These are phyloP conservation scores for Pterostichus niger DNA, from an alignment of 2,888 invertebrate genomes.

Conservation along the genomic window DNA sequence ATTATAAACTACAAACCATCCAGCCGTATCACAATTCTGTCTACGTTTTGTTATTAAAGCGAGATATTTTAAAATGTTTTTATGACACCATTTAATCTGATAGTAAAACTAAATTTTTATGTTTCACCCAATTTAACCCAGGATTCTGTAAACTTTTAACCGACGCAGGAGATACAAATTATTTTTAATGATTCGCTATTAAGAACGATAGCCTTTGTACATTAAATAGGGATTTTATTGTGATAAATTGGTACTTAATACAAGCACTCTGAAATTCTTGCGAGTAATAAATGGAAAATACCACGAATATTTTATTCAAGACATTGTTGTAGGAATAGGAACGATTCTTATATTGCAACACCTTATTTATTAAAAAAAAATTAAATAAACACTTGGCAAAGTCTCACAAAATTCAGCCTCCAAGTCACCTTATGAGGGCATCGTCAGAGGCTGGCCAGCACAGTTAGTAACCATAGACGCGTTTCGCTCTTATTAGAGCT, in stretches of 20 bases:
- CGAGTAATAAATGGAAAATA: conserved; percentile 20
- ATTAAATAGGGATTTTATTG: conserved; percentile 56
- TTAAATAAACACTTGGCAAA: too few species aligned
- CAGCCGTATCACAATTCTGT: not conserved
- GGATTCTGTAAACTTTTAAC: not conserved
- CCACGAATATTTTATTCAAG: conserved; percentile 12
- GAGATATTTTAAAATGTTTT: conserved; percentile 13
- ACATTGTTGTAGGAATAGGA: not conserved
- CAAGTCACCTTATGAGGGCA: too few species aligned
- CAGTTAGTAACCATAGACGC: too few species aligned
- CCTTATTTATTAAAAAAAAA: too few species aligned
- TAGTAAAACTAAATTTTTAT: conserved; percentile 39
- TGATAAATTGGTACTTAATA: conserved; percentile 60
- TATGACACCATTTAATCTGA: not conserved
- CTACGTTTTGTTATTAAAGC: not conserved
- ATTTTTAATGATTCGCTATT: conserved; percentile 56
- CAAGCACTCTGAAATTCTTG: conserved; percentile 50
- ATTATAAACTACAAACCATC: too few species aligned
- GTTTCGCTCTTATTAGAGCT: too few species aligned
- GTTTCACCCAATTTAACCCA: conserved; percentile 14
- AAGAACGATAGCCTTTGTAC: conserved; percentile 42
- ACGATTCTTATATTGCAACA: too few species aligned
- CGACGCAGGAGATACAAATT: conserved; percentile 28
- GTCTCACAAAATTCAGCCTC: too few species aligned
- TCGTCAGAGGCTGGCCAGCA: too few species aligned